phyloP scores from a whole-genome alignment of 1,140 invertebrate species.

The Drosophila busckii region DNA sequence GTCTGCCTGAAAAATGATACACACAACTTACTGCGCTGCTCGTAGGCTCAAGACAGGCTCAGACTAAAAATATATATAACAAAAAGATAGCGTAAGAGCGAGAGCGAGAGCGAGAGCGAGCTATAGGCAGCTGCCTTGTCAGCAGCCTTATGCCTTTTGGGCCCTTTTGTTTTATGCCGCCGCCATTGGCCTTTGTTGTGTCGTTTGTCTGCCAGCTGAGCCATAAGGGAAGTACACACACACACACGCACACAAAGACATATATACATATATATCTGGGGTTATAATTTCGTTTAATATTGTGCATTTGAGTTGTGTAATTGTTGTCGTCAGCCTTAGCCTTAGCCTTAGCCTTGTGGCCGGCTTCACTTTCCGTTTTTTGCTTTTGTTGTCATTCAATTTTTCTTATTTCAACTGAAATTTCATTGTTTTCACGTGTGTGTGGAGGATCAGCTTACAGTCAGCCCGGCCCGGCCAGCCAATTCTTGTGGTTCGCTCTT shows the following conservation, averaged over 20 bases:
- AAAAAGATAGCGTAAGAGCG: background rate
- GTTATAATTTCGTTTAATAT: conserved; percentile 76
- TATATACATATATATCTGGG: conserved; percentile 15
- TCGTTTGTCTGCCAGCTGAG: conserved; percentile 40
- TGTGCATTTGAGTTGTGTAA: conserved; percentile 76
- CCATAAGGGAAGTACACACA: conserved; percentile 18
- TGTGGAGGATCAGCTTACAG: conserved; percentile 59
- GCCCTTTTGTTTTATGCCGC: conserved; percentile 72
- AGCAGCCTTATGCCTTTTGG: conserved; percentile 61
- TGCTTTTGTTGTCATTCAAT: conserved; percentile 29
- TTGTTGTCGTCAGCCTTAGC: conserved; percentile 49
- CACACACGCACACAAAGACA: background rate
- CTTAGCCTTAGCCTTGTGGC: conserved; percentile 7
- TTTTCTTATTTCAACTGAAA: conserved; percentile 47
- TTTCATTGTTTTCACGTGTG: conserved; percentile 31
- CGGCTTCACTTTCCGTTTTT: conserved; percentile 61
- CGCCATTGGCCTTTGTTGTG: conserved; percentile 65
- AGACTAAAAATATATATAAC: conserved; percentile 1
- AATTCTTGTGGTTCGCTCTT: conserved; percentile 32
- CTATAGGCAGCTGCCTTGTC: conserved; percentile 52
- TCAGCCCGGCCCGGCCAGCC: conserved; percentile 21
- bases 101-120: background rate
- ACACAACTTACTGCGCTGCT: conserved; percentile 43
- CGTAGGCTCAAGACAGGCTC: conserved; percentile 9
- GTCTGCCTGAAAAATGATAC: conserved; percentile 64